Percentiles rank a stretch among this genome's conserved stretches.
These are phyloP conservation scores for Crambe crambe DNA, from an alignment of 37 sponge, comb jelly and placozoan species.

Conservation along the genomic window DNA sequence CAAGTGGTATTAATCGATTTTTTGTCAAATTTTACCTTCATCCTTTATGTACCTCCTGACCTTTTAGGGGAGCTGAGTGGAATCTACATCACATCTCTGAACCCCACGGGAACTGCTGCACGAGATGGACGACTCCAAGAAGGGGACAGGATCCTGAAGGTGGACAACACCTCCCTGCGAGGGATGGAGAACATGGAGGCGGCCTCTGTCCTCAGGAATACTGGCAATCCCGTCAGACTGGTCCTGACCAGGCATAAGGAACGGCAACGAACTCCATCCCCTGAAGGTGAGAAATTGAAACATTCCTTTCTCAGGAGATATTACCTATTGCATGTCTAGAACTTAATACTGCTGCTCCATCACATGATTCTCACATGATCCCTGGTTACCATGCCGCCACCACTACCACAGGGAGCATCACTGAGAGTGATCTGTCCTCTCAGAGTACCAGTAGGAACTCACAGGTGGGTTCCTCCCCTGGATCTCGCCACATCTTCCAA, in stretches of 20 bases:
- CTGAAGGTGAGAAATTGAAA: background rate
- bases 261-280: background rate
- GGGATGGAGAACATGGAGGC: conserved; percentile 77
- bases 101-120: conserved; percentile 63
- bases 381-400: too few relatives aligned
- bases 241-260: conserved; percentile 27
- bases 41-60: background rate
- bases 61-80: conserved; percentile 72
- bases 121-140: conserved; percentile 40
- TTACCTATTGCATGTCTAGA: too few relatives aligned
- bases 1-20: background rate
- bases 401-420: too few relatives aligned
- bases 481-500: too few relatives aligned
- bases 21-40: background rate
- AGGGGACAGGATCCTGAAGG: conserved; percentile 69
- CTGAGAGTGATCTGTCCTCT: too few relatives aligned
- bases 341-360: too few relatives aligned
- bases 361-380: background rate
- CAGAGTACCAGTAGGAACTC: too few relatives aligned
- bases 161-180: conserved; percentile 50
- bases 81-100: conserved; percentile 61
- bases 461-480: too few relatives aligned
- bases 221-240: conserved; percentile 61
- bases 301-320: too few relatives aligned
- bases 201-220: conserved; percentile 64